These are phyloP conservation scores for Drosophila affinis DNA, from an alignment of 2,888 invertebrate species.

Conservation along the genomic window DNA sequence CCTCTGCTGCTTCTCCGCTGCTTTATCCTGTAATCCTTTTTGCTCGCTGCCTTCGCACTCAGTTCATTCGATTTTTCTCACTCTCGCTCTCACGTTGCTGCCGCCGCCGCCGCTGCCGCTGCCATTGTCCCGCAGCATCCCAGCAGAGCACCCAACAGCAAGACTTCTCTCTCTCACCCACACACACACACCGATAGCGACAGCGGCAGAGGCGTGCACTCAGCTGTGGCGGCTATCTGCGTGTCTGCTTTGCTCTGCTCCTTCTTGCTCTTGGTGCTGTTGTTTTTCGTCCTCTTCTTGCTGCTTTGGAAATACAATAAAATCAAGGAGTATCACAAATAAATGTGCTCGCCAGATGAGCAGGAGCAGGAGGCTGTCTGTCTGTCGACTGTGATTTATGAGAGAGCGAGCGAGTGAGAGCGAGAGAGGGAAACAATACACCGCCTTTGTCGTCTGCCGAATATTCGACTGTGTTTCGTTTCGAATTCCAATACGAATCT, in stretches of 20 bases:
- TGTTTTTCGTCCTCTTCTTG: neutral
- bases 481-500: neutral
- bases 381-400: neutral
- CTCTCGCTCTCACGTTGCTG: constrained; percentile 27
- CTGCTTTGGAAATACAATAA: constrained; percentile 46
- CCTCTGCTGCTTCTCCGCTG: constrained; percentile 52
- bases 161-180: constrained; percentile 38
- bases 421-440: neutral
- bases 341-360: constrained; percentile 68
- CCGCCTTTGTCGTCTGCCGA: constrained; percentile 2
- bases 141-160: constrained; percentile 36
- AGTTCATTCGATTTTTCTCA: constrained; percentile 73
- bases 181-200: neutral
- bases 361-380: constrained; percentile 9
- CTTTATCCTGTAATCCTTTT: constrained; percentile 75
- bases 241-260: constrained; percentile 1
- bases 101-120: constrained; percentile 8
- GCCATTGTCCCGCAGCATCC: constrained; percentile 27
- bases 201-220: constrained; percentile 22
- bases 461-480: neutral
- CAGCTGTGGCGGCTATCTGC: constrained; percentile 11
- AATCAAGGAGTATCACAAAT: constrained; percentile 53
- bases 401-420: too few relatives aligned
- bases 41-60: constrained; percentile 49
- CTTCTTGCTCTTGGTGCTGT: neutral